Conservation (phyloP, 2,797 vertebrate species). For the Peromyscus aztecus region DNA sequence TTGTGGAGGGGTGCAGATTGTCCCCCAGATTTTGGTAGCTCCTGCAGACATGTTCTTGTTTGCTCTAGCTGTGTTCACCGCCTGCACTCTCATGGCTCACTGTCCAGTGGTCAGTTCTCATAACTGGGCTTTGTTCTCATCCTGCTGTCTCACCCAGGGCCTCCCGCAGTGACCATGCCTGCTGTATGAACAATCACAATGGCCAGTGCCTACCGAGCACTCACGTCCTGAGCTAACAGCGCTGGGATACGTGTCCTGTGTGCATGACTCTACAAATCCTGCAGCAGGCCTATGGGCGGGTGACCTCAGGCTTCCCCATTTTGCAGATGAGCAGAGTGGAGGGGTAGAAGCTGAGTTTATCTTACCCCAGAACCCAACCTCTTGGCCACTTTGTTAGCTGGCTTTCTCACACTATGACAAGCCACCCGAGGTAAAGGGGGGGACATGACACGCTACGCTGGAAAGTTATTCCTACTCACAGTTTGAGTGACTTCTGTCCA, state of each 20-base stretch:
- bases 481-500: not conserved
- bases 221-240: not conserved
- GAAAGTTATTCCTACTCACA: not conserved
- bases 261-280: not conserved
- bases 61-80: not conserved
- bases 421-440: not conserved
- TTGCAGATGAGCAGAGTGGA: not conserved
- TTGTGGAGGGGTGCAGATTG: not conserved
- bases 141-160: not conserved
- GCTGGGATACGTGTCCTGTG: not conserved
- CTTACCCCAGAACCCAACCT: not conserved
- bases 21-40: not conserved
- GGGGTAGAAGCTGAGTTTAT: not conserved
- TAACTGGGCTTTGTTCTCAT: not conserved
- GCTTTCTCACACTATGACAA: not conserved
- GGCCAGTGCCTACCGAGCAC: not conserved
- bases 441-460: not conserved
- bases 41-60: not conserved
- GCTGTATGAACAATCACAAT: not conserved
- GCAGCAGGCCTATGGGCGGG: accelerated
- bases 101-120: not conserved
- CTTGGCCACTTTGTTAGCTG: not conserved
- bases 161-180: not conserved
- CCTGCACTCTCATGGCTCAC: accelerated
- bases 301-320: not conserved